These are phyloP conservation scores for Oryzias melastigma DNA, from an alignment of 2,113 vertebrate species.

Conservation along the genomic window DNA sequence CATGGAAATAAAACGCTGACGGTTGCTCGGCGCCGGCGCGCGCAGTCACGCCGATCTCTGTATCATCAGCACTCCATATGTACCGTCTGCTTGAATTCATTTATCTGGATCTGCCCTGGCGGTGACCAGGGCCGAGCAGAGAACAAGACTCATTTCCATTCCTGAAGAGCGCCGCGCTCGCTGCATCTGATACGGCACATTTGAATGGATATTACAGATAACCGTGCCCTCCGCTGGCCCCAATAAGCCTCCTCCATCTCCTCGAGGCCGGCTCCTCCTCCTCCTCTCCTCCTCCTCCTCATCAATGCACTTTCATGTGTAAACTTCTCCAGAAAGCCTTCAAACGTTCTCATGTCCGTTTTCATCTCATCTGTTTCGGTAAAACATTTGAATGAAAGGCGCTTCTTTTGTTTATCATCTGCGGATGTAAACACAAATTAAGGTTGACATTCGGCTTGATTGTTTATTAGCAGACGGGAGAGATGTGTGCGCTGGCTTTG, in stretches of 20 bases:
- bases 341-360: no score
- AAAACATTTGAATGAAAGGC: constrained; percentile 39
- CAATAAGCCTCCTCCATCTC: constrained; percentile 56
- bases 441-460: constrained; percentile 63
- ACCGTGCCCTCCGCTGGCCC: constrained; percentile 73
- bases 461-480: constrained; percentile 48
- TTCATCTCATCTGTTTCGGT: constrained; percentile 33
- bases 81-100: constrained; percentile 60
- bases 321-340: background rate
- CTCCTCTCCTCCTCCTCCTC: no score
- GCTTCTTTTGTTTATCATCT: constrained; percentile 52
- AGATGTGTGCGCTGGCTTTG: constrained; percentile 31
- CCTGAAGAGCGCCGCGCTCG: constrained; percentile 36
- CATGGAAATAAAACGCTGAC: constrained; percentile 41
- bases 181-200: constrained; percentile 63
- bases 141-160: constrained; percentile 70
- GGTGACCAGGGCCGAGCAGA: constrained; percentile 51
- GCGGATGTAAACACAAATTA: constrained; percentile 53
- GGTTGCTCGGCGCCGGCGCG: constrained; percentile 14
- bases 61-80: constrained; percentile 28
- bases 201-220: constrained; percentile 74
- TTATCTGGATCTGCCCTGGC: constrained; percentile 57
- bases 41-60: constrained; percentile 3
- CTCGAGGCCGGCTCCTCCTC: constrained; percentile 13
- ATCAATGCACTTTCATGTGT: constrained; percentile 8